A percentile compares a stretch with the other conserved stretches of the same genome.
phyloP scores from a whole-genome alignment of 2,797 vertebrate genomes.

The Thaleichthys pacificus region DNA sequence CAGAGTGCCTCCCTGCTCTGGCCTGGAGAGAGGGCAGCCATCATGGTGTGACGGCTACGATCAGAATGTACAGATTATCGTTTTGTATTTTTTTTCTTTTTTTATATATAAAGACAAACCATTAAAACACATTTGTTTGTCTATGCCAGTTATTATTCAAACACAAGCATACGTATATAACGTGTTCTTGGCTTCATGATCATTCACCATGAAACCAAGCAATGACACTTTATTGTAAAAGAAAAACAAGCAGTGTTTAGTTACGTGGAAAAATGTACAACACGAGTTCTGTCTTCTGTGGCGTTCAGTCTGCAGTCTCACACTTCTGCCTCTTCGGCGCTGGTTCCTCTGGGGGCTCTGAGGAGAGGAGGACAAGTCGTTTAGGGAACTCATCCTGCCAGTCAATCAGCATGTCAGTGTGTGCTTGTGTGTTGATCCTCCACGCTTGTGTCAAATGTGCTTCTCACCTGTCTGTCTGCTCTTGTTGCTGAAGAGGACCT shows the following conservation, averaged over 20 bases:
- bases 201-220: conserved; percentile 7
- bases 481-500: conserved; percentile 76
- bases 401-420: too few species aligned
- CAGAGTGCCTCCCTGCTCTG: conserved; percentile 16
- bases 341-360: conserved; percentile 77
- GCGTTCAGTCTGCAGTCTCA: conserved; percentile 48
- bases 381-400: too few species aligned
- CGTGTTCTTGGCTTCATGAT: neutral
- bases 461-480: conserved; percentile 73
- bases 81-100: conserved; percentile 32
- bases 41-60: conserved; percentile 9
- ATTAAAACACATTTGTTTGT: conserved; percentile 15
- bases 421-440: neutral
- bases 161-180: neutral
- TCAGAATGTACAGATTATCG: conserved; percentile 37
- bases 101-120: conserved; percentile 44
- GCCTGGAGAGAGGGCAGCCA: conserved; percentile 4
- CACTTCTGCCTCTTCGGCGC: conserved; percentile 81
- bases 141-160: neutral
- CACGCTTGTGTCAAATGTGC: neutral
- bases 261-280: conserved; percentile 8
- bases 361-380: conserved; percentile 23
- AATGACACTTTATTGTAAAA: conserved; percentile 37
- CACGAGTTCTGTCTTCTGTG: neutral
- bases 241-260: neutral